Conservation (phyloP, 1,140 invertebrate genomes). For the Anastatus disparis region DNA sequence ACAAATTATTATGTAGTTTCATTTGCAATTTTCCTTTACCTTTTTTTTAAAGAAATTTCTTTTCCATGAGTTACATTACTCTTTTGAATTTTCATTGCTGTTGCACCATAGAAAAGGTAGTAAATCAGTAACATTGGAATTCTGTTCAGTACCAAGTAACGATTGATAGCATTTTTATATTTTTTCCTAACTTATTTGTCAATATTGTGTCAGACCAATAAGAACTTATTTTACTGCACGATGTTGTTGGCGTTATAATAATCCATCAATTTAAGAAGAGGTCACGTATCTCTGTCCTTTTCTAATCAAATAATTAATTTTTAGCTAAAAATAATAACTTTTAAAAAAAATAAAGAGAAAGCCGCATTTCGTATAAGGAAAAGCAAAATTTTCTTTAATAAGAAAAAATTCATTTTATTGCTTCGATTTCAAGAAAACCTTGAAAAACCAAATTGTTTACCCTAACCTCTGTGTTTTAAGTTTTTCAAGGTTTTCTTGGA, state of each 20-base stretch:
- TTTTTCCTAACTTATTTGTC: background rate
- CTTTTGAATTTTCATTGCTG: background rate
- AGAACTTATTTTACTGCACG: constrained; percentile 2
- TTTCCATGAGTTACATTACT: background rate
- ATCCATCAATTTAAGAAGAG: background rate
- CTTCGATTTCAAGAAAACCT: no score
- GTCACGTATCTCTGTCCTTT: no score
- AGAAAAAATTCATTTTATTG: no score
- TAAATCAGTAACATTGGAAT: no score
- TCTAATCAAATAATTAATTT: no score
- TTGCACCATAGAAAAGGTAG: constrained; percentile 3
- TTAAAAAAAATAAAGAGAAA: no score
- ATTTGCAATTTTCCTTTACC: background rate
- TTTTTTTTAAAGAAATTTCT: background rate
- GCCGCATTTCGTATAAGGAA: no score
- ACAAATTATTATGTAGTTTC: background rate
- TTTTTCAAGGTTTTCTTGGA: no score
- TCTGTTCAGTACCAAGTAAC: background rate
- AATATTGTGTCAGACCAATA: background rate
- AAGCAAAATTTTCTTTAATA: no score
- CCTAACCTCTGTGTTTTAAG: no score
- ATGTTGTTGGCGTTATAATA: background rate
- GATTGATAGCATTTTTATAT: background rate
- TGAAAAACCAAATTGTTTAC: no score
- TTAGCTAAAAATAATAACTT: no score